Evolutionary conservation across 2,888 invertebrate species (phyloP).

Genomic region (Acholoe squamosa): DNA sequence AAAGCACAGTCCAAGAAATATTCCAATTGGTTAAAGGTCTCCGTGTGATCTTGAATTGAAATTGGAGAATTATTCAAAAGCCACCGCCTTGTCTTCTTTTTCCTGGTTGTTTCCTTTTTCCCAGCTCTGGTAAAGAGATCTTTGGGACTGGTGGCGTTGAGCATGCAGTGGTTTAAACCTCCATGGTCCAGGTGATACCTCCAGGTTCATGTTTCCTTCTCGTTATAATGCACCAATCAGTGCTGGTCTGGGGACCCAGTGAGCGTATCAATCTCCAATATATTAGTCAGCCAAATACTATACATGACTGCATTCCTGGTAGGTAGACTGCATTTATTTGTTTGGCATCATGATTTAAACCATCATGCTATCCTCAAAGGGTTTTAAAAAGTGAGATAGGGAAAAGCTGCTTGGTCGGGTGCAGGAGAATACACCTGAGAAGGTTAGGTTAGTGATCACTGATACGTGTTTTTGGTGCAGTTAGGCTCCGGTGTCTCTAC

Average conservation of each 20-base stretch:
- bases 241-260: too few relatives aligned
- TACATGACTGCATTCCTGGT: too few relatives aligned
- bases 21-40: background rate
- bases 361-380: too few relatives aligned
- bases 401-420: background rate
- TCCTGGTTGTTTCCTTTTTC: too few relatives aligned
- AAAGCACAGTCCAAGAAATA: background rate
- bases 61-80: constrained; percentile 19
- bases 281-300: too few relatives aligned
- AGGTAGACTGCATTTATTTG: too few relatives aligned
- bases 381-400: background rate
- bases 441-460: background rate
- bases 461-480: background rate
- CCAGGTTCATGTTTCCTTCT: too few relatives aligned
- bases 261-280: too few relatives aligned
- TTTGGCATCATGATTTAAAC: too few relatives aligned
- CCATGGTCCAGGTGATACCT: background rate
- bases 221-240: too few relatives aligned
- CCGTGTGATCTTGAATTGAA: constrained; percentile 3
- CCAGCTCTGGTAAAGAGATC: background rate
- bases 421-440: background rate
- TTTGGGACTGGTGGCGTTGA: background rate
- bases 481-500: background rate
- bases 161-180: too few relatives aligned
- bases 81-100: background rate